Percentiles rank a stretch among this genome's conserved stretches.
These are phyloP conservation scores for Psophia crepitans DNA, from an alignment of 2,113 vertebrate genomes.

Conservation along the genomic window DNA sequence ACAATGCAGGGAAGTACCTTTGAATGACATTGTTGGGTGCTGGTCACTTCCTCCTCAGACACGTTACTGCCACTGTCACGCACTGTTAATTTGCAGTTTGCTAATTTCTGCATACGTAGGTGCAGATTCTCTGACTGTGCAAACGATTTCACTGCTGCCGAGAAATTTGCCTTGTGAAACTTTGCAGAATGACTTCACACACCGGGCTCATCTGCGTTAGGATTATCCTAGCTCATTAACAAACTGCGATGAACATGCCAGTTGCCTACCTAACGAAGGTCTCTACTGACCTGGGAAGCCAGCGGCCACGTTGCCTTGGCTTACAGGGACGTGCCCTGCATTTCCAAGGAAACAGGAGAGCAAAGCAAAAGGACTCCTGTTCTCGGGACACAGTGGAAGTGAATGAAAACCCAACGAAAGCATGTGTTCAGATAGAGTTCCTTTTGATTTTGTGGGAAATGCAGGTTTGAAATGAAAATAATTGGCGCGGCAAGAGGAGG, in stretches of 20 bases:
- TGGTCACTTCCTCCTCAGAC: background rate
- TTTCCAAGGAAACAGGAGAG: background rate
- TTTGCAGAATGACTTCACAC: background rate
- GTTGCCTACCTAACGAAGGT: background rate
- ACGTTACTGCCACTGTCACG: rapidly evolving
- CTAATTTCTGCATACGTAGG: background rate
- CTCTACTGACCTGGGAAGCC: background rate
- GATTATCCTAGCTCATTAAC: background rate
- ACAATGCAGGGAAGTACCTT: background rate
- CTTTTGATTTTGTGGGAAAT: conserved; percentile 11
- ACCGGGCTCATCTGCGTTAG: background rate
- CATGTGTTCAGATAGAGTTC: background rate
- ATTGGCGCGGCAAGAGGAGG: background rate
- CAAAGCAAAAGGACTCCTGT: background rate
- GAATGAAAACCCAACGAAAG: background rate
- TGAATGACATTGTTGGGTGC: background rate
- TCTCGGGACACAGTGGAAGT: background rate
- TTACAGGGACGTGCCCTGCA: background rate
- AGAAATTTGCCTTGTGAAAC: background rate
- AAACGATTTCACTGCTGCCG: background rate
- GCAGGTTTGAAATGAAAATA: background rate
- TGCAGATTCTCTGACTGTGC: background rate
- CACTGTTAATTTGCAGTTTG: rapidly evolving
- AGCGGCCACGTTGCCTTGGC: background rate
- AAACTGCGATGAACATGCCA: background rate